A percentile compares a stretch with the other conserved stretches of the same genome.
These are phyloP conservation scores for Ptilodon capucinus DNA, from an alignment of 2,888 invertebrate genomes.

Conservation along the genomic window DNA sequence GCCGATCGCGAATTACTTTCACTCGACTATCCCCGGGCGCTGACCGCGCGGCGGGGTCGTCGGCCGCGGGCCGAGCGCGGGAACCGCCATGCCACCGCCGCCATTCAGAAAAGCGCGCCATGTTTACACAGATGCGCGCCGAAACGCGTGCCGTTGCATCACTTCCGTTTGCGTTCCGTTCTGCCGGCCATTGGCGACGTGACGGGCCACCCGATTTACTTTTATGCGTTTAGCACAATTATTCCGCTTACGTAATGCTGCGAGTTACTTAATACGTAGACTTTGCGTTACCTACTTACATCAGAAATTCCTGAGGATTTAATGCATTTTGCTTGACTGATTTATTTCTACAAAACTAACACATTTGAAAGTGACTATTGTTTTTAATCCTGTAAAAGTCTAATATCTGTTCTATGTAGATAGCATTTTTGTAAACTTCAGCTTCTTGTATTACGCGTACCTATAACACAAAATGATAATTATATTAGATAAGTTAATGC, in stretches of 20 bases:
- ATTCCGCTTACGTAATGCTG: slow-evolving; percentile 30
- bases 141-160: slow-evolving; percentile 79
- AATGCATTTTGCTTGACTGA: not conserved
- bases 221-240: slow-evolving; percentile 48
- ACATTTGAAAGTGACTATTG: slow-evolving; percentile 1
- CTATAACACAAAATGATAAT: not conserved
- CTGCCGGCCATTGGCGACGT: slow-evolving; percentile 61
- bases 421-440: not conserved
- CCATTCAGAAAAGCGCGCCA: slow-evolving; percentile 79
- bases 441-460: not conserved
- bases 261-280: not conserved
- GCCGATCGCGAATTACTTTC: slow-evolving; percentile 80
- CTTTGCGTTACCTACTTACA: not conserved
- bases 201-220: slow-evolving; percentile 50
- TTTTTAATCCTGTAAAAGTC: too few species aligned
- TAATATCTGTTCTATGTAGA: not conserved
- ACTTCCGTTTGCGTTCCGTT: slow-evolving; percentile 79
- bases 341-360: not conserved
- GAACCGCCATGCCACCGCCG: slow-evolving; percentile 65
- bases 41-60: slow-evolving; percentile 75
- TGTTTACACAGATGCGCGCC: slow-evolving; percentile 82
- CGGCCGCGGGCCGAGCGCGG: slow-evolving; percentile 71
- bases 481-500: slow-evolving; percentile 14
- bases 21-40: slow-evolving; percentile 78
- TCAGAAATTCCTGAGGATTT: not conserved